Evolutionary conservation across 30 jellyfish, hydroid and myxozoan genomes (phyloP), one percentile per base, ranked within the genome.

Genomic region (Sanderia malayensis): DNA sequence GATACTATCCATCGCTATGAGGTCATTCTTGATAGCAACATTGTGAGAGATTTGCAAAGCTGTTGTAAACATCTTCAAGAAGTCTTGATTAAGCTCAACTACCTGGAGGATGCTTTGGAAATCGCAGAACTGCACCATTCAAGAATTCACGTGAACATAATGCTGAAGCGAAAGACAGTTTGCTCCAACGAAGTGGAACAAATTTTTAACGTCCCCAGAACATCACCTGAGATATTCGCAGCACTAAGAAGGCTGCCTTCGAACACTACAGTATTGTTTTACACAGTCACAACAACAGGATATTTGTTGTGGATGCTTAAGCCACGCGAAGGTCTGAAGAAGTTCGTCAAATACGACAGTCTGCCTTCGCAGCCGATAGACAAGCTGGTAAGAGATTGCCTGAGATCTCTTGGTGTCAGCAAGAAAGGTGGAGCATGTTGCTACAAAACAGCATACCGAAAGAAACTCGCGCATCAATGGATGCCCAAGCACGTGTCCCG

Each of bases 41-140:
- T 65, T 1, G 66, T 44, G 11, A 31, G 31, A 29, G 49, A 32
- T 28, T 37, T 78, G 49, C 44, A 31, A 41, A 27, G 6, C 23
- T 64, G 89, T 53, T 78, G 89, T 75, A 78, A 63, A 65, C 82
- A 57, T 66, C 45, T 78, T 26, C 81, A 78, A 66, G 89, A 78
- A 45, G 82, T 78, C 18, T 57, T 78, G 28, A 82, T 78, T 28
- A 78, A 78, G 29, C 64, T 78, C 17, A 34, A 65, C 15, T 58
- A 82, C 60, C 58, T 53, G 67, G 19, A 31, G 18, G 89, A 78
- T 46, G 89, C 89, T 20, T 52, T 78, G 30, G 89, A 78, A 55
- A 78, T 78, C 9, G 80, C 89, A 7, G 89, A 78, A 73, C 75
- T 63, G 44, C 26, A 44, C 47, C 73, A 44, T 15, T 78, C 89